Conservation (phyloP, 2,888 invertebrate species). For the Seira sanloemensis region DNA sequence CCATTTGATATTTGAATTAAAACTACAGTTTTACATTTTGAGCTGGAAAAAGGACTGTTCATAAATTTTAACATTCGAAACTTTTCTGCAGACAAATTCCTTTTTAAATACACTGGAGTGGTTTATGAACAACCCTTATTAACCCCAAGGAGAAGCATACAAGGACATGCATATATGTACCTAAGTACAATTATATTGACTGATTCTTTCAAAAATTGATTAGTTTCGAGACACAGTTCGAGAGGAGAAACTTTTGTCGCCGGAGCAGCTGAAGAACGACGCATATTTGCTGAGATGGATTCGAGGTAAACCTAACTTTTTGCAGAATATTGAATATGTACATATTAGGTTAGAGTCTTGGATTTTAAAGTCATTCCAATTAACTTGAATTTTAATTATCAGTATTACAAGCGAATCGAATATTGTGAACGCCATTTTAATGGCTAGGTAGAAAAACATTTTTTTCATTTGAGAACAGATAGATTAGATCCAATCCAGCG, state of each 20-base stretch:
- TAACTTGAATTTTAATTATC: no score
- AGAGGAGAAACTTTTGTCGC: slow-evolving; percentile 27
- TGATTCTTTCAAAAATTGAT: neutral
- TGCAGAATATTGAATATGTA: no score
- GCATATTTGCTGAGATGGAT: slow-evolving; percentile 50
- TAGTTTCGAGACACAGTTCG: slow-evolving; percentile 44
- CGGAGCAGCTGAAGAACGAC: slow-evolving; percentile 31
- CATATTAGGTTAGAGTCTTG: no score
- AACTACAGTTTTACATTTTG: no score
- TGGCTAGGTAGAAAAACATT: neutral
- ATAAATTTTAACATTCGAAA: no score
- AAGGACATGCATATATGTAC: neutral
- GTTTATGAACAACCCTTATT: neutral
- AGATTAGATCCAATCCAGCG: no score
- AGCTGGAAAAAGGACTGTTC: no score
- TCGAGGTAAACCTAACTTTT: no score
- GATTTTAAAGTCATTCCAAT: no score
- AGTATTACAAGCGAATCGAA: neutral
- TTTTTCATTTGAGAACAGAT: neutral
- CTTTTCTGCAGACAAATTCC: neutral
- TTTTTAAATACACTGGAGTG: neutral
- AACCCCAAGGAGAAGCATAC: neutral
- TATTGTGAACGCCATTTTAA: neutral
- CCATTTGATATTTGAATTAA: no score
- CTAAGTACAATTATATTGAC: neutral